Evolutionary conservation across 2,113 vertebrate genomes (phyloP), one percentile per base, ranked within the genome.

Genomic region (Strix aluco): DNA sequence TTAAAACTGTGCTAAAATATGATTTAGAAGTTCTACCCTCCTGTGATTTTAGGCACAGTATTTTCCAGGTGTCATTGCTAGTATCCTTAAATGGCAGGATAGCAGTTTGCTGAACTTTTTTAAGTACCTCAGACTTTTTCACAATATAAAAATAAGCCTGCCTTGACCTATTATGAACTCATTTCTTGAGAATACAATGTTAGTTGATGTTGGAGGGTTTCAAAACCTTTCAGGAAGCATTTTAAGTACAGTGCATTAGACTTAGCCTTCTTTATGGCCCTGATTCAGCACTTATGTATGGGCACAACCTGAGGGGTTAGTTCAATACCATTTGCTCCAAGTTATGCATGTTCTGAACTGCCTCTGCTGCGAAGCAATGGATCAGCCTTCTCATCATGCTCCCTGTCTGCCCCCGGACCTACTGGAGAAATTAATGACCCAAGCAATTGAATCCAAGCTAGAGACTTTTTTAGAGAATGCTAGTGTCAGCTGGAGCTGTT

Each of bases 241-340:
- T 91, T 93, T 73, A 72, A 88, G 49, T 62, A 47, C 49, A 86
- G 62, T 75, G 85, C 87, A 82, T 90, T 91, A 90, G 62, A n/a
- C 25, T 73, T 81, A 29, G 42, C 69, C 55, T 92, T 86, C 81
- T 59, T 89, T 51, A 66, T 61, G 67, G 81, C n/a, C 54, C 85
- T 81, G 85, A 92, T 75, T 89, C 81, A 94, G 84, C 91, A 95
- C 34, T 81, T 81, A 26, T 0, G 4, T 40, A 57, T 23, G 44
- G 27, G 42, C 58, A 81, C 51, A 62, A 55, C 86, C 55, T 14
- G 25, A 59, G 55, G 40, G 19, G 46, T 47, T 52, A 49, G 74
- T 61, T 21, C 47, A 69, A 19, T 40, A n/a, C 29, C 30, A 4
- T 58, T 69, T 32, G 6, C 65, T 94, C 30, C 36, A 46, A 67